Percentiles rank a stretch among this genome's conserved stretches.
These are phyloP conservation scores for Drosophila kanekoi DNA, from an alignment of 2,888 invertebrate species.

Conservation along the genomic window DNA sequence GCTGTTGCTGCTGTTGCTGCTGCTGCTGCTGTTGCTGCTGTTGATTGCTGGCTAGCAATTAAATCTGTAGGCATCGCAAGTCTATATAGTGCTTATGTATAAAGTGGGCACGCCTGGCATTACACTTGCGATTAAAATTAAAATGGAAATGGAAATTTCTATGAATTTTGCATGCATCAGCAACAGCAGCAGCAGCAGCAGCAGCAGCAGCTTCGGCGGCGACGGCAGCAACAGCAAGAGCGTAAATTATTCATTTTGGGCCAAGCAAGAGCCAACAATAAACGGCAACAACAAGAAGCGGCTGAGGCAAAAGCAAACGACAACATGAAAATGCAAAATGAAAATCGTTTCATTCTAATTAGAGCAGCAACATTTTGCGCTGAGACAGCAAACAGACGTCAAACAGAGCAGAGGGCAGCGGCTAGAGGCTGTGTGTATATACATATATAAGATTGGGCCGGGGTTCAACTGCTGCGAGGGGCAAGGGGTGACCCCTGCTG, in stretches of 20 bases:
- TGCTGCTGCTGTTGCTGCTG: conserved; percentile 14
- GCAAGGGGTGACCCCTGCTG: conserved; percentile 23
- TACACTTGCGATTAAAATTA: conserved; percentile 73
- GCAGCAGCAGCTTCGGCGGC: conserved; percentile 16
- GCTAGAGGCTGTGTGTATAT: no score
- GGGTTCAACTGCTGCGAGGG: not conserved
- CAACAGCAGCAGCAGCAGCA: conserved; percentile 44
- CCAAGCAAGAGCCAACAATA: conserved; percentile 37
- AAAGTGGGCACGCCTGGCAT: conserved; percentile 34
- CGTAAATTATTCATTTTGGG: conserved; percentile 77
- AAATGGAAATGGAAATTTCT: conserved; percentile 71
- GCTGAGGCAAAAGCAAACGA: conserved; percentile 38
- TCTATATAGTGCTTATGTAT: conserved; percentile 12
- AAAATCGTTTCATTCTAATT: conserved; percentile 80
- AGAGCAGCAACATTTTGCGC: conserved; percentile 78
- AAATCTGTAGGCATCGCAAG: conserved; percentile 60
- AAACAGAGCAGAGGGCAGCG: not conserved
- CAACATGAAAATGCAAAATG: conserved; percentile 75
- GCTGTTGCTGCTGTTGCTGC: conserved; percentile 37
- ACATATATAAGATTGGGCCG: no score
- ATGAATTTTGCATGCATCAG: conserved; percentile 76
- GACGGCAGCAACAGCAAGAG: no score
- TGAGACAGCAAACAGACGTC: conserved; percentile 75
- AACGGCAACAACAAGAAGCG: conserved; percentile 15
- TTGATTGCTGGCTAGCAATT: conserved; percentile 58